phyloP scores from a whole-genome alignment of 2,888 invertebrate species.

The Muscina levida region DNA sequence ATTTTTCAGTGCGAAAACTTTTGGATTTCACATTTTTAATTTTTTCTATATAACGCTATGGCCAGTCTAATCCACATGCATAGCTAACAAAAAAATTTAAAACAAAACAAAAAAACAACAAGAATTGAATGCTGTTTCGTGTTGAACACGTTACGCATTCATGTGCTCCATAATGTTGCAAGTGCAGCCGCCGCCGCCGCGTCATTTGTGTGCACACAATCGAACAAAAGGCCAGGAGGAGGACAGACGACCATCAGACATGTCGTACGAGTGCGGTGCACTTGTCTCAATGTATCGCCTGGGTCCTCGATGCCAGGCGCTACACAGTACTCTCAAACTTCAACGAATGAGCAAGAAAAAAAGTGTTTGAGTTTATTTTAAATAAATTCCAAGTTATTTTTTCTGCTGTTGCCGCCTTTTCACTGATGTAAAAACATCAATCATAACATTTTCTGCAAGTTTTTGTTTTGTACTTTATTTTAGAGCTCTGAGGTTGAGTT shows the following conservation, averaged over 20 bases:
- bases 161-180: constrained; percentile 1
- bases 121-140: not conserved
- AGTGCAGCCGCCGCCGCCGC: not conserved
- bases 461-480: constrained; percentile 21
- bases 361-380: too few relatives aligned
- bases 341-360: too few relatives aligned
- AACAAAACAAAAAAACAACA: not conserved
- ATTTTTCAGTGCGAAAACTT: too few relatives aligned
- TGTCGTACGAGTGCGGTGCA: not conserved
- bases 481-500: constrained; percentile 9
- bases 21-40: too few relatives aligned
- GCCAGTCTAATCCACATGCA: too few relatives aligned
- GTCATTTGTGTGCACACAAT: not conserved
- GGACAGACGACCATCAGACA: too few relatives aligned
- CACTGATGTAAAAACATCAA: constrained; percentile 51
- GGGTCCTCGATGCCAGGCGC: not conserved
- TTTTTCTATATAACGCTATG: too few relatives aligned
- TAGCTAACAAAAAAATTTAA: too few relatives aligned
- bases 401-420: not conserved
- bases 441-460: constrained; percentile 52
- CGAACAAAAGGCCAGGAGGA: not conserved
- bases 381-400: too few relatives aligned
- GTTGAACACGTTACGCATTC: constrained; percentile 4
- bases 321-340: too few relatives aligned
- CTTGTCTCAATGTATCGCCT: constrained; percentile 20